A percentile compares a stretch with the other conserved stretches of the same genome.
Conservation (phyloP, 2,888 invertebrate genomes). For the Polietes domitor region DNA sequence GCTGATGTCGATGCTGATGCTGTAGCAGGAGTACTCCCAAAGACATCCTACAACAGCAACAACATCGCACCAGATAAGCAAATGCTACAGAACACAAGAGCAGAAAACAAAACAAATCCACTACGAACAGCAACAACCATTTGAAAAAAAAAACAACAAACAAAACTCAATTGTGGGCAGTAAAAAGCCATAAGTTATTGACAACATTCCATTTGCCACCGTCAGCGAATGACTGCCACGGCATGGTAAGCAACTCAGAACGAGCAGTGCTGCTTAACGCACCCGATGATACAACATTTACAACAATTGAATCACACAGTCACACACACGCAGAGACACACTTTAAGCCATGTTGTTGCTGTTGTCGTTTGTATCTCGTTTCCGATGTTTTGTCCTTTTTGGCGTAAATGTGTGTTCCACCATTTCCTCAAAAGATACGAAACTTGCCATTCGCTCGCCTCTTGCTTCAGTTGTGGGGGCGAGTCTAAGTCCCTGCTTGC, state of each 20-base stretch:
- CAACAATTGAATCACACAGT: neutral
- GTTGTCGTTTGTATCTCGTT: neutral
- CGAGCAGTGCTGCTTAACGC: neutral
- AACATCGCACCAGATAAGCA: neutral
- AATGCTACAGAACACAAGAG: neutral
- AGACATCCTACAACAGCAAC: neutral
- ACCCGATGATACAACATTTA: neutral
- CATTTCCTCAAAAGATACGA: constrained; percentile 44
- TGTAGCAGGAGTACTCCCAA: neutral
- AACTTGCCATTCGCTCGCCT: neutral
- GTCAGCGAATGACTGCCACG: neutral
- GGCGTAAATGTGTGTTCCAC: constrained; percentile 9
- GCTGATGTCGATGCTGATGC: neutral
- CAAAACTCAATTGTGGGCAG: constrained; percentile 28
- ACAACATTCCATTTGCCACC: constrained; percentile 22
- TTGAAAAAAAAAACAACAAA: neutral
- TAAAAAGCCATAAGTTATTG: constrained; percentile 38
- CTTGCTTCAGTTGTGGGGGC: neutral
- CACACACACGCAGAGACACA: too few species aligned
- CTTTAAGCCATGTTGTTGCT: neutral
- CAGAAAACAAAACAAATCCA: neutral
- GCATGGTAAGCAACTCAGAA: neutral
- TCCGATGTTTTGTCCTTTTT: neutral
- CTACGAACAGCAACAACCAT: too few species aligned
- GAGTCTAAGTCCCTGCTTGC: neutral